phyloP scores from a whole-genome alignment of 2,113 vertebrate genomes.

The Cololabis saira region DNA sequence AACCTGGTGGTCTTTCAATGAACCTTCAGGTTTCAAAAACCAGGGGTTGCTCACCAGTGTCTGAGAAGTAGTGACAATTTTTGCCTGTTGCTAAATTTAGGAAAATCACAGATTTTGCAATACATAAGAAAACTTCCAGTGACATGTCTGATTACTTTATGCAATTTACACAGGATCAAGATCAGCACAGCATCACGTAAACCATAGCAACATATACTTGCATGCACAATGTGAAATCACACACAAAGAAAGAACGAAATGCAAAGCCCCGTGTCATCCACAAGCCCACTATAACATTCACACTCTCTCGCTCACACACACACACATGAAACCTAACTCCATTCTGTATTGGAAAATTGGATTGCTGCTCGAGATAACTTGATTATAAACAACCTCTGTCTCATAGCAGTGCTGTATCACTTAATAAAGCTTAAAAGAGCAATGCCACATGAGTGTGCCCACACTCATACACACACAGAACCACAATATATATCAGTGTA shows the following conservation, averaged over 20 bases:
- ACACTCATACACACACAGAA: constrained; percentile 13
- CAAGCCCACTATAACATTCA: background rate
- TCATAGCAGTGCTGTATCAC: constrained; percentile 48
- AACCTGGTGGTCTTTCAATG: too few species aligned
- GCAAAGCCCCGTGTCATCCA: background rate
- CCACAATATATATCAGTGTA: constrained; percentile 18
- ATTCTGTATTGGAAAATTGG: constrained; percentile 67
- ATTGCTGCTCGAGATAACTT: constrained; percentile 65
- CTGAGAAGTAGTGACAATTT: background rate
- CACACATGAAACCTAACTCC: constrained; percentile 33
- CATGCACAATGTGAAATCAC: background rate
- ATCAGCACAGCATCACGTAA: background rate
- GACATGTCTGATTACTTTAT: background rate
- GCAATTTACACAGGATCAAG: constrained; percentile 2
- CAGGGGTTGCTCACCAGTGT: background rate
- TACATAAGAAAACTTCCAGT: background rate
- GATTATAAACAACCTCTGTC: constrained; percentile 65
- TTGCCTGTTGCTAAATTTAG: background rate
- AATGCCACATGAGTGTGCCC: constrained; percentile 31
- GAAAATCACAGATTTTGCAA: background rate
- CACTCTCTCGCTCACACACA: background rate
- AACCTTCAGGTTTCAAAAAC: too few species aligned
- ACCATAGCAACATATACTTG: background rate
- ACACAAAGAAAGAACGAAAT: constrained; percentile 22
- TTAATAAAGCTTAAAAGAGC: constrained; percentile 72